Base-by-base conservation (phyloP, 1,140 invertebrate species). In the Ptiloglossa arizonensis region DNA sequence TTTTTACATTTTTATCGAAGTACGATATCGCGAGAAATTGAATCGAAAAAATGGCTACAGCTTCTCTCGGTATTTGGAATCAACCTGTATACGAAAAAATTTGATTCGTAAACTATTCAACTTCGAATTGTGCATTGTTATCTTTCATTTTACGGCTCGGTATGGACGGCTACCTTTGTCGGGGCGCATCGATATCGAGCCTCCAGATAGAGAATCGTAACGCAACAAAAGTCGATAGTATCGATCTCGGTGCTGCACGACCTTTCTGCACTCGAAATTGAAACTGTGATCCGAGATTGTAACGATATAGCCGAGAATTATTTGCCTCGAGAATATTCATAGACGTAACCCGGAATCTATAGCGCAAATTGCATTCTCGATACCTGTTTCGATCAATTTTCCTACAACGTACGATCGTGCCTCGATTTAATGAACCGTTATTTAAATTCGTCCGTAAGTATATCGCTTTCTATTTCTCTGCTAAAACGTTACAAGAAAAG, bases 201-300 rank as follows among this genome's bases (percentile, higher is more conserved):
- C 13, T 8, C 2, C 2, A 11, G 38, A 73, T 73, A 68, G 32
- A 38, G 41, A 35, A 57, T 68, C 52, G 35, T 4, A 48, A 8
- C 38, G 56, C 73, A 46, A 57, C 68, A 38, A 48, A 59, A 69
- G 69, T 68, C 59, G 69, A 75, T 75, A 64, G 48, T 44, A 68
- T 67, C 9, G 35, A 56, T 68, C 27, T 2, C 38, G 38, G 6
- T 19, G n/a, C 22, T 5, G 11, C 22, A 29, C 35, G 13, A 72
- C 29, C 29, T 44, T 41, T 64, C 29, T 19, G 19, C n/a, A 5
- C 32, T 15, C 2, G 27, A 13, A 50, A 52, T 52, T 24, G 52
- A 24, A 48, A 57, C 27, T 9, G 35, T 22, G 6, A 4, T 15
- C 2, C 22, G 6, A 5, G 9, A 9, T n/a, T 3, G 54, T 59